Evolutionary conservation across 1,140 invertebrate species (phyloP), one percentile per base, ranked within the genome.

Genomic region (Onthophagus taurus): DNA sequence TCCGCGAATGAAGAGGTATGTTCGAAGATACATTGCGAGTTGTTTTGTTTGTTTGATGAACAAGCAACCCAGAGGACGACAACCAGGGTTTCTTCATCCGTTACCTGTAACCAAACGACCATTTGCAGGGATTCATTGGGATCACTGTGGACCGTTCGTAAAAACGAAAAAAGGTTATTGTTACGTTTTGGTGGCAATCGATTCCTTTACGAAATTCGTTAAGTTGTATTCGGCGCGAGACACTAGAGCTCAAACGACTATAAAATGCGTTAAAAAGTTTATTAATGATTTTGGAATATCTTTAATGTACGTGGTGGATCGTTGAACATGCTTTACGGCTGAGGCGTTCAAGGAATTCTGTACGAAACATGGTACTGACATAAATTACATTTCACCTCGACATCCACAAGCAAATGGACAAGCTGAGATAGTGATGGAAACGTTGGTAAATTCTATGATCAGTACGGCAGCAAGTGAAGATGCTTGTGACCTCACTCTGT

Each of bases 161-260:
- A 31, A 7, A 13, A 31, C 24, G n/a, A 26, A 24, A 17, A 41
- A 29, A 24, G 38, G 21, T 2, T n/a, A 24, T 31, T 9, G 8
- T 4, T 23, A 30, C 18, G 31, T 44, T 8, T 7, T 42, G 14
- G 29, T 19, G 13, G 23, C 16, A 18, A 42, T 31, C 14, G 39
- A 39, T 14, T 58, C 61, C 0, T 68, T 56, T 43, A 61, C 53
- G 0, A 66, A 63, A 44, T 64, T 52, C 45, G 36, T 54, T 3
- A 1, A 33, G 13, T 31, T 43, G 16, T 31, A 36, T 13, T 20
- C 45, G 5, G 34, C 31, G 12, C 18, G 14, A 13, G 12, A 36
- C 13, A 50, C 48, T 2, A 47, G 23, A 18, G 18, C 35, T 3
- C 17, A 13, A 7, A 21, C 23, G 8, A 30, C 34, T 17, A 9